phyloP scores from a whole-genome alignment of 1,140 invertebrate species.

The Euwallacea fornicatus region DNA sequence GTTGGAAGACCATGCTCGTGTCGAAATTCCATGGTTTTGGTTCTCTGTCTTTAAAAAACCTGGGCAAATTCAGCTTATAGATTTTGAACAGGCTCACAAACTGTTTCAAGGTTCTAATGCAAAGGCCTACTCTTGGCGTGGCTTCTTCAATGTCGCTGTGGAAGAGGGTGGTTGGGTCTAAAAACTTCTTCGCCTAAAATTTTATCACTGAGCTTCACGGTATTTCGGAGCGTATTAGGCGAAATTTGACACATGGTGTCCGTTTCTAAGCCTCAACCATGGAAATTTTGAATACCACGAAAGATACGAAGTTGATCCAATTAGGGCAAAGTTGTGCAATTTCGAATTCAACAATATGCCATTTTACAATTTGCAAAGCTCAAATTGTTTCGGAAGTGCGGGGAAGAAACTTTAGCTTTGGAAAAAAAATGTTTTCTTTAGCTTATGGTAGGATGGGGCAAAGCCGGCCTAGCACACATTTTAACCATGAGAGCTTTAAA shows the following conservation, averaged over 20 bases:
- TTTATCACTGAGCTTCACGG: neutral
- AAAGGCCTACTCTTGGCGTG: conserved; percentile 72
- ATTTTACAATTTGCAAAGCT: no score
- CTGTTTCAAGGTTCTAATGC: conserved; percentile 68
- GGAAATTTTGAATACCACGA: no score
- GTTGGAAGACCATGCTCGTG: conserved; percentile 80
- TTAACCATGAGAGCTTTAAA: no score
- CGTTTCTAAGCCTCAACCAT: no score
- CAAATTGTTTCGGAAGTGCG: no score
- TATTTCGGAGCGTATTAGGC: neutral
- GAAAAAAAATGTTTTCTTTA: no score
- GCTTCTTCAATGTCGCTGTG: conserved; percentile 90
- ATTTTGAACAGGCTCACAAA: conserved; percentile 66
- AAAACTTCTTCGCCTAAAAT: conserved; percentile 73
- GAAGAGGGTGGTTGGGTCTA: conserved; percentile 87
- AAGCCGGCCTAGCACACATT: no score
- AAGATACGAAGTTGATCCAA: no score
- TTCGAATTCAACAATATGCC: no score
- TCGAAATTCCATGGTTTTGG: conserved; percentile 85
- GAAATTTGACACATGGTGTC: neutral
- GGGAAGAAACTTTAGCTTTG: no score
- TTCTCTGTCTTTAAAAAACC: conserved; percentile 64
- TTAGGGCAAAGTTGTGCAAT: no score
- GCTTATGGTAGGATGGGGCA: no score
- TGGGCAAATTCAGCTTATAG: conserved; percentile 69